Conservation (phyloP, 2,888 invertebrate genomes). For the Cosmia pyralina region DNA sequence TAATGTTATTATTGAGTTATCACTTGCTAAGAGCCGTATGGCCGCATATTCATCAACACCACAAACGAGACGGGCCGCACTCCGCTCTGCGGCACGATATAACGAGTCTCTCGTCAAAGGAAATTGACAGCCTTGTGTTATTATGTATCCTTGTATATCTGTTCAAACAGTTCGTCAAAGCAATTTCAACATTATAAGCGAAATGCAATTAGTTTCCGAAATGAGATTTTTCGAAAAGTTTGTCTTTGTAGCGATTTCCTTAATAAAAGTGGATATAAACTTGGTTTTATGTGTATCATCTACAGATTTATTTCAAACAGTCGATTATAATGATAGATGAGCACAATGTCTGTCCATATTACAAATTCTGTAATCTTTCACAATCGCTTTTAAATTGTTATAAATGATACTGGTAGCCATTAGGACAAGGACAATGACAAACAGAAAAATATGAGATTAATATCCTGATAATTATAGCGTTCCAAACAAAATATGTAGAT, state of each 20-base stretch:
- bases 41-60: constrained; percentile 59
- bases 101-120: constrained; percentile 53
- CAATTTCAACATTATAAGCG: constrained; percentile 38
- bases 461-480: constrained; percentile 6
- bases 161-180: constrained; percentile 26
- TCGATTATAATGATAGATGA: constrained; percentile 11
- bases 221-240: constrained; percentile 37
- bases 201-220: constrained; percentile 41
- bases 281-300: constrained; percentile 1
- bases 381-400: constrained; percentile 21
- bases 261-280: constrained; percentile 22
- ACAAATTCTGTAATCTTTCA: background rate
- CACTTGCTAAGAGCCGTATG: constrained; percentile 52
- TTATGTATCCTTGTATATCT: constrained; percentile 18
- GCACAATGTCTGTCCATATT: constrained; percentile 3
- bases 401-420: constrained; percentile 9
- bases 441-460: background rate
- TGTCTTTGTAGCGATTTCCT: constrained; percentile 15
- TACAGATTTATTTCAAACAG: constrained; percentile 5
- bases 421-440: constrained; percentile 14
- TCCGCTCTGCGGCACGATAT: constrained; percentile 30
- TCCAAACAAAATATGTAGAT: background rate
- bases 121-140: constrained; percentile 48
- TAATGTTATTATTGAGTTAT: constrained; percentile 48
- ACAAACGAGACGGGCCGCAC: constrained; percentile 31